Evolutionary conservation across 2,888 invertebrate genomes (phyloP).

Genomic region (Steinernema hermaphroditum): DNA sequence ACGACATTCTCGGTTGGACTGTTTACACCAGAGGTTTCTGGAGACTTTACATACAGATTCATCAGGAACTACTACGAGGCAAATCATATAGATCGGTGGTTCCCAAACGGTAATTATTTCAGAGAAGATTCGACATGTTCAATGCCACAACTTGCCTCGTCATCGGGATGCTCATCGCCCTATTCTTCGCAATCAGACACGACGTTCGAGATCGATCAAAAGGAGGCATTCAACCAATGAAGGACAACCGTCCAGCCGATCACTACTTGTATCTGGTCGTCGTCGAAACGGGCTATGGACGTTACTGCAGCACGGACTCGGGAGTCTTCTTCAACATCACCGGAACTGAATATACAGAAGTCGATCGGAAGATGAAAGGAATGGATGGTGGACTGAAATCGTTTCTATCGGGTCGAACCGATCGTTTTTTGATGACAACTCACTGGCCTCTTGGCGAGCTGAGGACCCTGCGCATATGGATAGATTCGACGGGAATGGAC

Average conservation of each 20-base stretch:
- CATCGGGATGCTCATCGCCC: constrained; percentile 22
- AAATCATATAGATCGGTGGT: neutral
- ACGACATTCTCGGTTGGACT: constrained; percentile 48
- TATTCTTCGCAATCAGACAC: constrained; percentile 30
- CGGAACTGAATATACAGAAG: constrained; percentile 44
- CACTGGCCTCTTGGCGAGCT: constrained; percentile 48
- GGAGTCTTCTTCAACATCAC: constrained; percentile 47
- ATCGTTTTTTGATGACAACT: constrained; percentile 52
- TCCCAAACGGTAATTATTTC: no score
- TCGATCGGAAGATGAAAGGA: constrained; percentile 39
- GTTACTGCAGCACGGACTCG: constrained; percentile 51
- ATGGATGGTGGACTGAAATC: constrained; percentile 35
- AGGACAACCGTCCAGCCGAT: constrained; percentile 49
- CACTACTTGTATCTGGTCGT: constrained; percentile 50
- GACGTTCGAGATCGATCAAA: constrained; percentile 33
- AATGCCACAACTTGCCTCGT: neutral
- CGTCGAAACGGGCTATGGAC: constrained; percentile 52
- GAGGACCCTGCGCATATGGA: constrained; percentile 49
- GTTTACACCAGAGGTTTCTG: constrained; percentile 45
- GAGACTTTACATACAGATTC: constrained; percentile 47
- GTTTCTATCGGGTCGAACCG: constrained; percentile 48
- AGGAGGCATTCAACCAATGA: constrained; percentile 38
- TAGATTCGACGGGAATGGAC: constrained; percentile 45
- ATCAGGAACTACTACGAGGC: constrained; percentile 40
- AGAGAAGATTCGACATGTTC: neutral